Base-by-base conservation (phyloP, 2,888 invertebrate genomes). In the Papilio gigon region DNA sequence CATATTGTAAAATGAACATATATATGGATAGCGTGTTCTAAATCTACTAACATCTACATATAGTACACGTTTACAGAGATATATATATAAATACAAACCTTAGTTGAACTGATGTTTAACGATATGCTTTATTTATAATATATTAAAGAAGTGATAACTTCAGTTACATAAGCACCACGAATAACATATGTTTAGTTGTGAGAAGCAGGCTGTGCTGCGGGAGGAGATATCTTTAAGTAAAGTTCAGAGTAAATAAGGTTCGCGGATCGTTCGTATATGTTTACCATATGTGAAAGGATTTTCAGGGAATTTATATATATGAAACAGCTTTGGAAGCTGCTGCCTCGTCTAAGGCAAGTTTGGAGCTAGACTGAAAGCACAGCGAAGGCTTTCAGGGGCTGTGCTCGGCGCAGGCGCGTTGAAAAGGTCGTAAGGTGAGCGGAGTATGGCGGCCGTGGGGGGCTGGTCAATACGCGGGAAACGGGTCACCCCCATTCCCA, bases 131-230 rank as follows among this genome's bases (percentile, higher is more conserved):
- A 71, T 67, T 44, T 70, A 63, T 70, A 72, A 68, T 60, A 66
- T 74, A 35, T 2, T 47, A 58, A 64, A 65, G 61, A 53, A 44
- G 61, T 37, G 47, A 62, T 63, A 74, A 76, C 74, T 71, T 72
- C 67, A 73, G 66, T 14, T 67, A 30, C 71, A 42, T 33, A 25
- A 77, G 67, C 87, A 89, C 91, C 91, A 91, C 77, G 71, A 91
- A 91, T 1, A 89, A 88, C 71, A 92, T 91, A 78, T 90, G 91
- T 83, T 92, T 90, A 0, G 90, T 90, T 27, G n/a, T n/a, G 91
- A 91, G 73, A 92, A 90, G 79, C 87, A 82, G 67, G 90, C 90
- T 8, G 89, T 73, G 77, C 89, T 87, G 64, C 90, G 88, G 40
- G 85, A 79, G 60, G 83, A 74, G 33, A 86, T 86, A 50, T 88